These are phyloP conservation scores for Drosophila asahinai DNA, from an alignment of 1,140 invertebrate species.

Conservation along the genomic window DNA sequence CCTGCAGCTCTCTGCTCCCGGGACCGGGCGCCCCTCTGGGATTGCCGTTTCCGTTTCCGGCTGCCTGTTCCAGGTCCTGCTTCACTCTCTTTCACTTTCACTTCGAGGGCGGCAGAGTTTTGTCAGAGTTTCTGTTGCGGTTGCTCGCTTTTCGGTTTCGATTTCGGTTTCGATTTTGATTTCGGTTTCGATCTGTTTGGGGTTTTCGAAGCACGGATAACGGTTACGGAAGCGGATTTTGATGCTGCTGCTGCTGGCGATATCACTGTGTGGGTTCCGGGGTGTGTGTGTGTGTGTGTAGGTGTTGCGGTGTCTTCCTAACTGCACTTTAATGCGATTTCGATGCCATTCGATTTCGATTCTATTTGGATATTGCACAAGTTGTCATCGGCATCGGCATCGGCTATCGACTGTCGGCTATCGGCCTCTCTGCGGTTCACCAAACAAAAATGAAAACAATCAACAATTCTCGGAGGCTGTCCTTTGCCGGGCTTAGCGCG, in stretches of 20 bases:
- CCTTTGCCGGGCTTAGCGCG: slow-evolving; percentile 1
- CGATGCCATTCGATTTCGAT: slow-evolving; percentile 14
- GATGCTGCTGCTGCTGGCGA: background rate
- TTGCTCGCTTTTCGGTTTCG: slow-evolving; percentile 38
- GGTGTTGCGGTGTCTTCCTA: slow-evolving; percentile 7
- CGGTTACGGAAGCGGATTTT: background rate
- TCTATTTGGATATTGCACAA: slow-evolving; percentile 38
- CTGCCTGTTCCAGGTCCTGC: background rate
- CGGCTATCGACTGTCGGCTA: background rate
- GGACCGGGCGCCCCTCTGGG: background rate
- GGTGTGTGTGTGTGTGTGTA: background rate
- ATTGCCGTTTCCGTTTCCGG: slow-evolving; percentile 4
- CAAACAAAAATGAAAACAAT: slow-evolving; percentile 47
- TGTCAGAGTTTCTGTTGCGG: slow-evolving; percentile 26
- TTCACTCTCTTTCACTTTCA: slow-evolving; percentile 44
- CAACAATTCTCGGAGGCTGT: slow-evolving; percentile 31
- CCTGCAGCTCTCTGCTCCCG: background rate
- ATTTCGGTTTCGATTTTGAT: background rate
- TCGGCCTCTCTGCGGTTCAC: slow-evolving; percentile 15
- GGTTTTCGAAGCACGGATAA: background rate
- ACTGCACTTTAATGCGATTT: slow-evolving; percentile 12
- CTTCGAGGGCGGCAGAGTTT: slow-evolving; percentile 1
- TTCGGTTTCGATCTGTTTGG: background rate
- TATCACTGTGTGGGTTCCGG: background rate
- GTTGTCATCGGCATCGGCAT: slow-evolving; percentile 23